Evolutionary conservation across 2,888 invertebrate genomes (phyloP).

Genomic region (Napeogenes inachia): DNA sequence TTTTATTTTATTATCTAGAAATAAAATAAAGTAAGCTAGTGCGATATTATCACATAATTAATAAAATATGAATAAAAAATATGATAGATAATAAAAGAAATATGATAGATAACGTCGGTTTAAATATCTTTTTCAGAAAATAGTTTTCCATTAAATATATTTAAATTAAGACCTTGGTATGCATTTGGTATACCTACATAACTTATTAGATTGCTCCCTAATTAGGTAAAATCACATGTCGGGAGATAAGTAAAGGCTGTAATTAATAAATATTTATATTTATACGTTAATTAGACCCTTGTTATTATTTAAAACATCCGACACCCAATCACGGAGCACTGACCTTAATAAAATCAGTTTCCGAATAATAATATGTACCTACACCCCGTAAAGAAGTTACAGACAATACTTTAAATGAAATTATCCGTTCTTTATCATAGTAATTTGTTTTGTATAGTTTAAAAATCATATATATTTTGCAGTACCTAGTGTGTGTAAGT

Average conservation of each 20-base stretch:
- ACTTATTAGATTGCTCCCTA: neutral
- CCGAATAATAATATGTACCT: neutral
- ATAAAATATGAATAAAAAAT: too few species aligned
- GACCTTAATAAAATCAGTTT: neutral
- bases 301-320: constrained; percentile 7
- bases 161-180: neutral
- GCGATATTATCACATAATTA: too few species aligned
- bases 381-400: neutral
- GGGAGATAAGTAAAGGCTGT: neutral
- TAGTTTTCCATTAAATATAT: too few species aligned
- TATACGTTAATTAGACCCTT: constrained; percentile 10
- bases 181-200: neutral
- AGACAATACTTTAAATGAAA: neutral
- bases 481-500: too few species aligned
- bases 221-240: constrained; percentile 1
- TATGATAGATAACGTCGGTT: too few species aligned
- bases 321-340: neutral
- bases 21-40: too few species aligned
- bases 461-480: too few species aligned
- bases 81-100: too few species aligned
- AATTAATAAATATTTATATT: constrained; percentile 6
- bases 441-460: too few species aligned
- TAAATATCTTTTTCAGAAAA: too few species aligned
- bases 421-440: too few species aligned
- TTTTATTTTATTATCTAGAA: too few species aligned